These are phyloP conservation scores for Heterotis niloticus DNA, from an alignment of 2,113 vertebrate genomes.

Conservation along the genomic window DNA sequence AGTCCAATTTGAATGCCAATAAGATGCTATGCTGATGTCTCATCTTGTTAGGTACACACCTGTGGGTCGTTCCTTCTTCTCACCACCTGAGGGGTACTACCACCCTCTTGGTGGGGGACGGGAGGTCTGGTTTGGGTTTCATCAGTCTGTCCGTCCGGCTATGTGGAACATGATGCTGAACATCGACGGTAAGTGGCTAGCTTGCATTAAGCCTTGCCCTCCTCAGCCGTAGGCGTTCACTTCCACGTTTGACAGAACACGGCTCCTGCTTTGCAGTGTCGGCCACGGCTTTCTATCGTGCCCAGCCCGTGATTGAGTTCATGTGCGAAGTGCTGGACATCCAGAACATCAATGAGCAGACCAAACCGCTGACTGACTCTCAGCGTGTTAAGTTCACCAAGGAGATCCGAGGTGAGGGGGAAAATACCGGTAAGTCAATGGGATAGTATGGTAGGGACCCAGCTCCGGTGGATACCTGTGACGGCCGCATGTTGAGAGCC, in stretches of 20 bases:
- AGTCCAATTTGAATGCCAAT: neutral
- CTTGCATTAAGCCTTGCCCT: neutral
- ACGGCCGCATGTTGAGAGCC: neutral
- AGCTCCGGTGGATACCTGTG: neutral
- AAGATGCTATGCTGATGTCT: neutral
- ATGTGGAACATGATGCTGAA: conserved; percentile 99
- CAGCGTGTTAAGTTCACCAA: conserved; percentile 99
- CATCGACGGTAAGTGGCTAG: conserved; percentile 78
- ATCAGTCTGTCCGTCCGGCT: conserved; percentile 95
- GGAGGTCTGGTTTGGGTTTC: conserved; percentile 98
- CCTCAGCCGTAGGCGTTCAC: neutral
- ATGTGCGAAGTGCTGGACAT: conserved; percentile 98
- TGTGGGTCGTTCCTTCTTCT: conserved; percentile 96
- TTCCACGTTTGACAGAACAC: neutral
- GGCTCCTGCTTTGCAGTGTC: conserved; percentile 71
- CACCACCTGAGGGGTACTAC: conserved; percentile 95
- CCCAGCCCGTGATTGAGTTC: conserved; percentile 97
- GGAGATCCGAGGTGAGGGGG: conserved; percentile 89
- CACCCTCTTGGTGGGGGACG: conserved; percentile 95
- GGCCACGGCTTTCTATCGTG: conserved; percentile 96
- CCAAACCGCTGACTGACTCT: conserved; percentile 94
- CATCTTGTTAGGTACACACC: conserved; percentile 81
- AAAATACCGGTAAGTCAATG: neutral
- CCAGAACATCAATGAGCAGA: conserved; percentile 97
- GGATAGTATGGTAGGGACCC: neutral